phyloP scores from a whole-genome alignment of 2,797 vertebrate genomes.

The Pantherophis alleghaniensis region DNA sequence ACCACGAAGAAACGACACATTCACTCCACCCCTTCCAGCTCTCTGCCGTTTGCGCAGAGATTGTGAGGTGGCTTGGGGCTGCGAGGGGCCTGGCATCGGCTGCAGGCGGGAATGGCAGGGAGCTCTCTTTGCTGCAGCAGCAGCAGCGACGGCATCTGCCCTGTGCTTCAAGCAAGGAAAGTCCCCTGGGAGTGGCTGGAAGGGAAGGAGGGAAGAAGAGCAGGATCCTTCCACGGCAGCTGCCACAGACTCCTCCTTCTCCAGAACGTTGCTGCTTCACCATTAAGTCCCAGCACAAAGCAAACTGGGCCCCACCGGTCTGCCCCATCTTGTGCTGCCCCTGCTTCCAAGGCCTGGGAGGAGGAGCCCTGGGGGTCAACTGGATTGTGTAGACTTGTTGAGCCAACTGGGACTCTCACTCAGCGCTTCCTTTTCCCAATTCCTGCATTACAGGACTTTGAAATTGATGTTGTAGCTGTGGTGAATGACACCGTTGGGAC shows the following conservation, averaged over 20 bases:
- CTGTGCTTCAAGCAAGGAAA: background rate
- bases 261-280: background rate
- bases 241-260: background rate
- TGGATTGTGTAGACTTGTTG: background rate
- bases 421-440: background rate
- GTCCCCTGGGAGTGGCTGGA: background rate
- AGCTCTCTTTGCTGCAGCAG: background rate
- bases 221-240: background rate
- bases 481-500: constrained; percentile 96
- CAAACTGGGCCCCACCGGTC: background rate
- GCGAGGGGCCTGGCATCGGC: background rate
- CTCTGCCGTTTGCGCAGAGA: background rate
- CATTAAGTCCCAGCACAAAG: accelerated
- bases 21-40: background rate
- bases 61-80: background rate
- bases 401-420: background rate
- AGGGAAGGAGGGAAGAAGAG: background rate
- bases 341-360: too few relatives aligned
- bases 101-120: background rate
- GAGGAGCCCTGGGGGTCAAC: too few relatives aligned
- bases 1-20: background rate
- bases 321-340: background rate
- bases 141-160: background rate
- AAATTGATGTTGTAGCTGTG: constrained; percentile 90
- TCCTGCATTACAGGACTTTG: constrained; percentile 82